A percentile compares a stretch with the other conserved stretches of the same genome.
Conservation (phyloP, 2,888 invertebrate genomes). For the Pseudeuparius sepicola region DNA sequence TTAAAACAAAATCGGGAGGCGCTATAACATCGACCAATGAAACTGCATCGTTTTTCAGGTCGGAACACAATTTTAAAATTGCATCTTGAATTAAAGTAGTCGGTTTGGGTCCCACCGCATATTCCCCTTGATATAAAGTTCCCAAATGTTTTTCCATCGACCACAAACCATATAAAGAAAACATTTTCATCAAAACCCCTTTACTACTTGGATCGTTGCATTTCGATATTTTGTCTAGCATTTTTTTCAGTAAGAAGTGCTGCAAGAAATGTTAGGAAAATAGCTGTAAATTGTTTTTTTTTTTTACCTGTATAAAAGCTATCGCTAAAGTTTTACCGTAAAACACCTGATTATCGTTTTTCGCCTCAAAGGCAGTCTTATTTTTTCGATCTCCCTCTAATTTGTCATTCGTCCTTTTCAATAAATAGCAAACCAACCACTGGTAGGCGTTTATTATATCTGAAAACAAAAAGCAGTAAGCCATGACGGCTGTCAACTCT, state of each 20-base stretch:
- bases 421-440: constrained; percentile 73
- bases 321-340: constrained; percentile 68
- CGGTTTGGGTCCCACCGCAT: constrained; percentile 44
- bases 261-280: constrained; percentile 28
- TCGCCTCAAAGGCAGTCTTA: constrained; percentile 58
- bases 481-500: no score
- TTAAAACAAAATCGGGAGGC: constrained; percentile 78
- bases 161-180: constrained; percentile 57
- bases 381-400: constrained; percentile 42
- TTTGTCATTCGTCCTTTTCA: constrained; percentile 58
- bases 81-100: constrained; percentile 55
- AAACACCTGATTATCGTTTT: constrained; percentile 80
- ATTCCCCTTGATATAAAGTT: constrained; percentile 57
- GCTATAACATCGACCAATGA: constrained; percentile 73
- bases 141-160: constrained; percentile 67
- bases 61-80: constrained; percentile 52
- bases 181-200: constrained; percentile 47
- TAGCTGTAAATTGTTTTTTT: not conserved
- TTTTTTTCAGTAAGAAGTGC: constrained; percentile 47
- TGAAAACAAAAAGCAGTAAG: constrained; percentile 39
- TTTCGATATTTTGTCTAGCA: constrained; percentile 40
- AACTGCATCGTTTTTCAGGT: constrained; percentile 63
- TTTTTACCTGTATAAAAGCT: constrained; percentile 68
- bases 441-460: constrained; percentile 59
- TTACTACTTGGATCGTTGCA: constrained; percentile 43